Evolutionary conservation across 2,888 invertebrate genomes (phyloP).

Genomic region (Cephus nigrinus): DNA sequence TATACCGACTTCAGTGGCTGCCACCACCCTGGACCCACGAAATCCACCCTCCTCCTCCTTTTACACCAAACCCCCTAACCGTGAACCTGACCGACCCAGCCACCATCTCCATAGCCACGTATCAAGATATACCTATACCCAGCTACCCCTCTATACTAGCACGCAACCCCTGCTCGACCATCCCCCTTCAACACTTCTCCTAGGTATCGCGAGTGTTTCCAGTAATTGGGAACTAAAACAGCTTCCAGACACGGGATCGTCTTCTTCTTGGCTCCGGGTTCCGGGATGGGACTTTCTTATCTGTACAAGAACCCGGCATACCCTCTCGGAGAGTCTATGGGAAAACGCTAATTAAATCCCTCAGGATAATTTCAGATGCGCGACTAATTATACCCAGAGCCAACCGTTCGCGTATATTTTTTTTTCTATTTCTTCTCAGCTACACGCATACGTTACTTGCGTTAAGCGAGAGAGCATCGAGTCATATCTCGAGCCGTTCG

Average conservation of each 20-base stretch:
- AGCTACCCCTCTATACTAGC: background rate
- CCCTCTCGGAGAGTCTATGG: background rate
- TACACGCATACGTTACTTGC: background rate
- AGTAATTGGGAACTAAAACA: constrained; percentile 57
- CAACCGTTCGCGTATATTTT: background rate
- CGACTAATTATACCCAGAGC: background rate
- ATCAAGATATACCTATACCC: background rate
- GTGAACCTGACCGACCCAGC: background rate
- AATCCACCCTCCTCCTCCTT: constrained; percentile 6
- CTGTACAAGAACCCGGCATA: background rate
- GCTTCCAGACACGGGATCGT: constrained; percentile 44
- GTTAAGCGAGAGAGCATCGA: background rate
- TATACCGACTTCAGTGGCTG: constrained; percentile 43
- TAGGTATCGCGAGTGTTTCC: constrained; percentile 50
- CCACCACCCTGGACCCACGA: constrained; percentile 19
- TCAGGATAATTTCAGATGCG: background rate
- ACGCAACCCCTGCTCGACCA: constrained; percentile 11
- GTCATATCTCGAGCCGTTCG: background rate
- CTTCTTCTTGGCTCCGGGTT: background rate
- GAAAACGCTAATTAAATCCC: background rate
- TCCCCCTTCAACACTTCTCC: constrained; percentile 39
- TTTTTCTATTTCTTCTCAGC: background rate
- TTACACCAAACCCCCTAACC: background rate
- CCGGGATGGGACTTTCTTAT: background rate
- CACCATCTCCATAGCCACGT: background rate